phyloP scores from a whole-genome alignment of 2,113 vertebrate species.

The Brachypodius melanocephalos region DNA sequence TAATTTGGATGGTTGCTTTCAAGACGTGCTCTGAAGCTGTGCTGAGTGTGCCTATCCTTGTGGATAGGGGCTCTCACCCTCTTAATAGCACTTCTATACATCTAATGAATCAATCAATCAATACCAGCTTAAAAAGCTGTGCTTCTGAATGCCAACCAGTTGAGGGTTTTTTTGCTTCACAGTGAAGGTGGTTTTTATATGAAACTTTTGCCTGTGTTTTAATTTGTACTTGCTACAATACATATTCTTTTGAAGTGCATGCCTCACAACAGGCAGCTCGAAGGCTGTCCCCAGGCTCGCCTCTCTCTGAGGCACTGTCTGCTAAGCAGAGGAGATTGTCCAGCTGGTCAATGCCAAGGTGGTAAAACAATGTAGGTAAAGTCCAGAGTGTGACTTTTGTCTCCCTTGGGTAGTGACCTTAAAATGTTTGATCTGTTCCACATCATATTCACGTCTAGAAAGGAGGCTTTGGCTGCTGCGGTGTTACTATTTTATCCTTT shows the following conservation, averaged over 20 bases:
- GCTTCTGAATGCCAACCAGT: neutral
- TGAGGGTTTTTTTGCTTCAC: neutral
- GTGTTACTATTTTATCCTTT: neutral
- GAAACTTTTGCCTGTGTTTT: neutral
- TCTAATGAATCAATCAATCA: slow-evolving; percentile 20
- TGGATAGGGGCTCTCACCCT: neutral
- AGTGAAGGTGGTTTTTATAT: neutral
- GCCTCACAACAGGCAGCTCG: neutral
- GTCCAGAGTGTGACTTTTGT: neutral
- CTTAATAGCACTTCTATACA: neutral
- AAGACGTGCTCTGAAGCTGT: neutral
- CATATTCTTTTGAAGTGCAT: neutral
- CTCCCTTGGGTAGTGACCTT: neutral
- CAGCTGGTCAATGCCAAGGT: neutral
- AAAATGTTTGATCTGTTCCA: neutral
- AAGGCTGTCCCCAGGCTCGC: neutral
- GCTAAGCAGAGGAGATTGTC: neutral
- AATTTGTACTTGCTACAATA: neutral
- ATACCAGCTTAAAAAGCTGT: neutral
- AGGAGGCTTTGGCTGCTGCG: neutral
- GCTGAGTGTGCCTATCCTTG: neutral
- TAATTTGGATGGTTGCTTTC: neutral
- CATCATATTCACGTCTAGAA: neutral
- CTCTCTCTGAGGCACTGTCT: neutral
- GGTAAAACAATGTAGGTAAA: neutral